phyloP scores from a whole-genome alignment of 1,140 invertebrate genomes.

The Zaprionus tsacasi region DNA sequence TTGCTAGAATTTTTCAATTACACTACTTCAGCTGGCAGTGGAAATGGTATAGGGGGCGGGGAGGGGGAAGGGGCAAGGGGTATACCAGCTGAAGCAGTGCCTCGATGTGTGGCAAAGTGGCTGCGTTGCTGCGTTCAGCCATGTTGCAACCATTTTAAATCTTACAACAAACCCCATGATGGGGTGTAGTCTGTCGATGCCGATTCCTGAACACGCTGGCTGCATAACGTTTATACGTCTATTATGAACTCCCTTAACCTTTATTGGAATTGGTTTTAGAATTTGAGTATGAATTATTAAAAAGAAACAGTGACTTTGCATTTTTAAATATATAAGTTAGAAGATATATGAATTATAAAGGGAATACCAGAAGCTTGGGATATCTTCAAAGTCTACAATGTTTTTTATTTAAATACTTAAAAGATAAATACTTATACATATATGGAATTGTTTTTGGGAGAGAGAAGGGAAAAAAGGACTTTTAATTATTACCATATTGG shows the following conservation, averaged over 20 bases:
- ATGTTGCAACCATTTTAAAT: slow-evolving; percentile 40
- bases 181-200: not conserved
- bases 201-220: not conserved
- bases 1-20: slow-evolving; percentile 82
- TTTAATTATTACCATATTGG: too few relatives aligned
- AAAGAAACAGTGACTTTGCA: not conserved
- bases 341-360: not conserved
- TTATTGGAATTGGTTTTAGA: not conserved
- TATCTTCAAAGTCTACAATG: too few relatives aligned
- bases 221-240: not conserved
- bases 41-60: not conserved
- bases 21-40: slow-evolving; percentile 58
- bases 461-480: too few relatives aligned
- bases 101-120: slow-evolving; percentile 64
- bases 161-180: slow-evolving; percentile 3
- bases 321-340: not conserved
- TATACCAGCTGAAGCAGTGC: slow-evolving; percentile 54
- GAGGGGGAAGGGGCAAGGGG: slow-evolving; percentile 15
- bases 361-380: not conserved
- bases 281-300: not conserved
- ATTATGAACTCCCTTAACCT: not conserved
- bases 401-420: too few relatives aligned
- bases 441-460: too few relatives aligned
- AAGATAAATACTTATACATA: too few relatives aligned
- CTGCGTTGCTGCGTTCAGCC: slow-evolving; percentile 39